Percentiles rank a stretch among this genome's conserved stretches.
These are phyloP conservation scores for Litocranius walleri DNA, from an alignment of 2,113 vertebrate species.

Conservation along the genomic window DNA sequence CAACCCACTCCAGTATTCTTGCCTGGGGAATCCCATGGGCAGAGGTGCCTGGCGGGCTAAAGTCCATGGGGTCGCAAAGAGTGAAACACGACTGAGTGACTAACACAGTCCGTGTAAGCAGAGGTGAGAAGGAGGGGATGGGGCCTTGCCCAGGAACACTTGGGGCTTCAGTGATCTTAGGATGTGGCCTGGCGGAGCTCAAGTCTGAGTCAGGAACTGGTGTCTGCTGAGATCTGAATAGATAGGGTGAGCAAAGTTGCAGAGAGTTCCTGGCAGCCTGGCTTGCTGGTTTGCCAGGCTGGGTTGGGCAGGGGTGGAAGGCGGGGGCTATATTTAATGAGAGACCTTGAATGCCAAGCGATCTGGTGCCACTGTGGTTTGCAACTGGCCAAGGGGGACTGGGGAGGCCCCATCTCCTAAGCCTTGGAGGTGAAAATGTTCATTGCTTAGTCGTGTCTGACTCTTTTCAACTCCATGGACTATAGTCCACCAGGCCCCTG, in stretches of 20 bases:
- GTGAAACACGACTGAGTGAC: not conserved
- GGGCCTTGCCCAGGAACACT: not conserved
- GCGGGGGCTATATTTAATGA: too few relatives aligned
- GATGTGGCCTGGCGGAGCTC: not conserved
- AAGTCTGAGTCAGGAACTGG: not conserved
- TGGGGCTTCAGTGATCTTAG: not conserved
- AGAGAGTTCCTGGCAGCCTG: not conserved
- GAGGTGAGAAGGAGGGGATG: not conserved
- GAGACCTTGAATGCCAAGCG: not conserved
- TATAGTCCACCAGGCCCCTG: not conserved
- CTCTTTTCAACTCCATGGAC: not conserved
- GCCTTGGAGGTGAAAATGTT: not conserved
- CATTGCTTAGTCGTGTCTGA: not conserved
- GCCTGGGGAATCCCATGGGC: not conserved
- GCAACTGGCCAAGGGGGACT: not conserved
- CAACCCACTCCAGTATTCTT: not conserved
- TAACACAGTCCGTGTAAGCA: not conserved
- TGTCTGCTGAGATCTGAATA: not conserved
- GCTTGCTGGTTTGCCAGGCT: not conserved
- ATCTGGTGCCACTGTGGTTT: not conserved
- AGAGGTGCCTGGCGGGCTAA: not conserved
- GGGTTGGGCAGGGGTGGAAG: too few relatives aligned
- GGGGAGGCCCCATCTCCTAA: not conserved
- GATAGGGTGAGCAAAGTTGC: not conserved
- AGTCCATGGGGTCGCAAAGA: not conserved